Percentiles rank a stretch among this genome's conserved stretches.
These are phyloP conservation scores for Brachyptera putata DNA, from an alignment of 2,888 invertebrate species.

Conservation along the genomic window DNA sequence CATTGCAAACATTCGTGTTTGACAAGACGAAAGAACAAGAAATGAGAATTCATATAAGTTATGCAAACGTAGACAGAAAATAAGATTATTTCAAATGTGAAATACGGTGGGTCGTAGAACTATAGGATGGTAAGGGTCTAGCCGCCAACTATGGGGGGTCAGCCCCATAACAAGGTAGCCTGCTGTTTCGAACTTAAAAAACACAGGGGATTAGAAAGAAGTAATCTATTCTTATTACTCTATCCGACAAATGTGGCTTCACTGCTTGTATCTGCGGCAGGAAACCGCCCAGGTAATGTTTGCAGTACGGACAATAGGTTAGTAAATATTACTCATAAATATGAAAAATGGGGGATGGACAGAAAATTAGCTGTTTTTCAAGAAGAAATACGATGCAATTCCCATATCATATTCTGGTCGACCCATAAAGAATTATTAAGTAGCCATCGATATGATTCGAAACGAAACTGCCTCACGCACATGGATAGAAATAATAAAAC, in stretches of 20 bases:
- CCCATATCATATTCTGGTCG: neutral
- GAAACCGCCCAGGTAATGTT: no score
- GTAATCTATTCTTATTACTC: neutral
- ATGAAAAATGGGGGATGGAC: neutral
- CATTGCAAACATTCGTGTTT: no score
- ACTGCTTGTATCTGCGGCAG: no score
- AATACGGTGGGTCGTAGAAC: neutral
- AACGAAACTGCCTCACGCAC: no score
- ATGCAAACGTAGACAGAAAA: neutral
- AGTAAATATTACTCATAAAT: no score
- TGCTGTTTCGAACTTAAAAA: constrained; percentile 3
- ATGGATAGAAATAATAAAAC: no score
- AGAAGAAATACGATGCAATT: constrained; percentile 5
- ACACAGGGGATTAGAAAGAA: constrained; percentile 8
- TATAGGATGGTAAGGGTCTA: neutral
- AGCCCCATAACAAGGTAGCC: constrained; percentile 25
- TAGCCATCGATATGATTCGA: no score
- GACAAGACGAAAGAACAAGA: no score
- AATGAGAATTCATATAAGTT: neutral
- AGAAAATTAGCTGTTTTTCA: constrained; percentile 9
- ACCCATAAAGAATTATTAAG: constrained; percentile 3
- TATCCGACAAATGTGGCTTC: neutral
- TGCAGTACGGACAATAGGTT: neutral
- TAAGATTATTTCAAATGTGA: constrained; percentile 1
- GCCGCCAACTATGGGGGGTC: constrained; percentile 17